Evolutionary conservation across 37 sponge, comb jelly and placozoan species (phyloP), one percentile per base, ranked within the genome.

Genomic region (Chondrilla cf. caribensis): DNA sequence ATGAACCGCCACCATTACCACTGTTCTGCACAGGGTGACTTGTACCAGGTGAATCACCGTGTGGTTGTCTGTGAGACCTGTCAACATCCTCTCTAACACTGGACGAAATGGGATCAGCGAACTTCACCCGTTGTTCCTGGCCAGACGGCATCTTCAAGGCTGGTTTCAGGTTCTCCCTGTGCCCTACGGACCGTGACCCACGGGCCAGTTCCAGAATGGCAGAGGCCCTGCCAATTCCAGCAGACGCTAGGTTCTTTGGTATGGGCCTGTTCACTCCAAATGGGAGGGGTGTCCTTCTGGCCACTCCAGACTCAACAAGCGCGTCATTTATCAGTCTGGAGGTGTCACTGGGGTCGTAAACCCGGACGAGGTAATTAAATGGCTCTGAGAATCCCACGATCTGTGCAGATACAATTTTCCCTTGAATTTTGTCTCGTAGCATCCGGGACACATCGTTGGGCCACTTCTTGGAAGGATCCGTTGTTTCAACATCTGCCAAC

Each of bases 371-470:
- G 29, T 33, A 78, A 28, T 21, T 78, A 0, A 28, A 55, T 3
- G 44, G 54, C 3, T 36, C 44, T 17, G 29, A 39, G 4, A 47
- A 62, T 2, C 19, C 36, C 0, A 87, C 66, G 18, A 92, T 24
- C 79, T 77, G 57, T 0, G 80, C 89, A 2, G 11, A 29, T 21
- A 92, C 83, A 19, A 6, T 19, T n/a, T 43, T 70, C 19, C 70
- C 60, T 1, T 65, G 39, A n/a, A 92, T 87, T 65, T 85, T 84
- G 15, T 83, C 57, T 24, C 76, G 82, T 38, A 92, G 43, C 35
- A 58, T 55, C 24, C 39, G 36, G 4, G 60, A 54, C 5, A 85
- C 85, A 18, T 58, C 58, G 0, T 83, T 77, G 64, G 51, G 64
- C 92, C 92, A 92, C 28, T 32, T 79, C 38, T 19, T 19, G 18